phyloP scores from a whole-genome alignment of 2,797 vertebrate genomes.

The Oceanodroma leucorhoa region DNA sequence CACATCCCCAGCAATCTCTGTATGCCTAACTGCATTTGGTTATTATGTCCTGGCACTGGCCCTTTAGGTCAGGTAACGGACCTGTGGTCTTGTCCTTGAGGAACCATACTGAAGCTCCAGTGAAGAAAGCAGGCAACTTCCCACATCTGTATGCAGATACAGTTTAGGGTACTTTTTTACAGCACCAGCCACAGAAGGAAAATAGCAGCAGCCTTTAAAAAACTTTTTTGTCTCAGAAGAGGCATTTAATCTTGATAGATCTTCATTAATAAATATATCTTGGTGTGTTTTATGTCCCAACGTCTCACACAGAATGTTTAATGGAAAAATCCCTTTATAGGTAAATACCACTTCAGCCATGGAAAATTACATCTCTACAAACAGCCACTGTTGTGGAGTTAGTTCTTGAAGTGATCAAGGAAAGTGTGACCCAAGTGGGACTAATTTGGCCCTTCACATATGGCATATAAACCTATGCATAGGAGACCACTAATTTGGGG shows the following conservation, averaged over 20 bases:
- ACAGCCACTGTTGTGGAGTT: neutral
- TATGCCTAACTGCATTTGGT: neutral
- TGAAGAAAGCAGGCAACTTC: neutral
- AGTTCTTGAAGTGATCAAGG: conserved; percentile 14
- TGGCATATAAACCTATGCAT: conserved; percentile 30
- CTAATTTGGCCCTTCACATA: conserved; percentile 22
- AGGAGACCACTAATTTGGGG: neutral
- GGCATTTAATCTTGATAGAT: neutral
- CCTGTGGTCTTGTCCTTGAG: neutral
- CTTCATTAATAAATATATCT: neutral
- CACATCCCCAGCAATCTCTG: neutral
- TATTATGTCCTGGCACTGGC: neutral
- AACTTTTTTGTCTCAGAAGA: neutral
- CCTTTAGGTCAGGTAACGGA: neutral
- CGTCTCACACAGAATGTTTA: neutral
- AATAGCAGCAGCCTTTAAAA: neutral
- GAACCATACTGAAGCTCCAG: neutral
- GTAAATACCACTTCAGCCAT: neutral
- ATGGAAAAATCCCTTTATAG: conserved; percentile 2
- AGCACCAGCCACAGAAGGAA: neutral
- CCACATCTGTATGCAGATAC: neutral
- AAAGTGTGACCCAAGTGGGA: conserved; percentile 18
- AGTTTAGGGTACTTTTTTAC: neutral
- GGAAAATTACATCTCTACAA: conserved; percentile 42
- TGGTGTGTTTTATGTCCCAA: neutral